A percentile compares a stretch with the other conserved stretches of the same genome.
Evolutionary conservation across 2,113 vertebrate genomes (phyloP).

Genomic region (Lota lota): DNA sequence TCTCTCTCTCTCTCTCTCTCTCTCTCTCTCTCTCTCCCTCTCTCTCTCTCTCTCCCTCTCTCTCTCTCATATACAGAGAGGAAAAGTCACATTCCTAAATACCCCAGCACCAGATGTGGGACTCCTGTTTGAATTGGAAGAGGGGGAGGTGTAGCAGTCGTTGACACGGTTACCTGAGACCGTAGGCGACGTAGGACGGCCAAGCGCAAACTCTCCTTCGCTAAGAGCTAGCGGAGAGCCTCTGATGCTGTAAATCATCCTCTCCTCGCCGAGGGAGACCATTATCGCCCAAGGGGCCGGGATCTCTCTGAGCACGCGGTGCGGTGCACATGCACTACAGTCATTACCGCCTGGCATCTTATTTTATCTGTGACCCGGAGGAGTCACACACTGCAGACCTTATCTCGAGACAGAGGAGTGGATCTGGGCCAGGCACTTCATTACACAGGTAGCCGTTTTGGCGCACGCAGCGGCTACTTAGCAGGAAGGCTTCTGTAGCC

Average conservation of each 20-base stretch:
- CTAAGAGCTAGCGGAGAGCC: constrained; percentile 23
- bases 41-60: too few relatives aligned
- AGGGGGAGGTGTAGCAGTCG: neutral
- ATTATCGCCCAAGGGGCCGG: constrained; percentile 14
- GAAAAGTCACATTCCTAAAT: too few relatives aligned
- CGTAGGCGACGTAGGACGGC: constrained; percentile 18
- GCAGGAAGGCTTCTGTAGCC: neutral
- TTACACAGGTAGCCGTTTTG: neutral
- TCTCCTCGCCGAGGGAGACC: constrained; percentile 19
- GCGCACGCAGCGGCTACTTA: neutral
- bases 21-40: too few relatives aligned
- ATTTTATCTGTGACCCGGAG: constrained; percentile 22
- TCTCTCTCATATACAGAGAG: too few relatives aligned
- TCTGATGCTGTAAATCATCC: constrained; percentile 46
- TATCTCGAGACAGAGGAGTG: neutral
- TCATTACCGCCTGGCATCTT: constrained; percentile 4
- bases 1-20: too few relatives aligned
- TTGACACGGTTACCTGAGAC: constrained; percentile 37
- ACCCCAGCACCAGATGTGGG: constrained; percentile 41
- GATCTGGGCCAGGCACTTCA: neutral
- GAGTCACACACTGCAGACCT: constrained; percentile 6
- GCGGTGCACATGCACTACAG: neutral
- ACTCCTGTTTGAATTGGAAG: constrained; percentile 42
- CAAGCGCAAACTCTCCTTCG: constrained; percentile 14
- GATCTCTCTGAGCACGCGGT: neutral